Evolutionary conservation across 2,797 vertebrate species (phyloP).

Genomic region (Spinibarbus caldwelli): DNA sequence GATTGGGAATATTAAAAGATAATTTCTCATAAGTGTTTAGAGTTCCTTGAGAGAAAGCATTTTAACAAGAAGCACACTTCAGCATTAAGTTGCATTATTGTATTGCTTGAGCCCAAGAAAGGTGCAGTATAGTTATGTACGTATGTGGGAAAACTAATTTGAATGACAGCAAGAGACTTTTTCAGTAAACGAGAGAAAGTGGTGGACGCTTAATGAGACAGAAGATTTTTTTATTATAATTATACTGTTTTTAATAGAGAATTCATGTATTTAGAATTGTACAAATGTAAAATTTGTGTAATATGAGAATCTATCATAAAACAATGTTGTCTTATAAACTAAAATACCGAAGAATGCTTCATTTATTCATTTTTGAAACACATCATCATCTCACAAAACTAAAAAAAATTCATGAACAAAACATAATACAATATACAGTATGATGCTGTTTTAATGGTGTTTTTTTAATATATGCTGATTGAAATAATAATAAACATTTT

Average conservation of each 20-base stretch:
- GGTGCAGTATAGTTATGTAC: not conserved
- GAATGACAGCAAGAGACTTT: not conserved
- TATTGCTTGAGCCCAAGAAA: not conserved
- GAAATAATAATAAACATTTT: not conserved
- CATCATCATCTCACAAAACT: not conserved
- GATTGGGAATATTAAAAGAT: not conserved
- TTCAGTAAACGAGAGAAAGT: not conserved
- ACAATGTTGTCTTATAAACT: slow-evolving; percentile 13
- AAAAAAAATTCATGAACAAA: not conserved
- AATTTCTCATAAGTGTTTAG: no score
- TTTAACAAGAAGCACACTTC: not conserved
- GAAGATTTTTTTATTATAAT: not conserved
- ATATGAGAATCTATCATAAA: not conserved
- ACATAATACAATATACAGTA: not conserved
- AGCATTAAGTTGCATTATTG: slow-evolving; percentile 5
- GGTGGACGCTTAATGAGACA: not conserved
- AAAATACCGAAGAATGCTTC: not conserved
- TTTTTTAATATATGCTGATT: not conserved
- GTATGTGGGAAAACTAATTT: not conserved
- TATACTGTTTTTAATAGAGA: not conserved
- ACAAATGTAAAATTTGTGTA: not conserved
- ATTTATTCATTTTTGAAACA: slow-evolving; percentile 1
- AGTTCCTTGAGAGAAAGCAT: not conserved
- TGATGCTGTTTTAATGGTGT: not conserved
- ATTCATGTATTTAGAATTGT: slow-evolving; percentile 19